Conservation (phyloP, 2,113 vertebrate genomes). For the Mustela lutreola region DNA sequence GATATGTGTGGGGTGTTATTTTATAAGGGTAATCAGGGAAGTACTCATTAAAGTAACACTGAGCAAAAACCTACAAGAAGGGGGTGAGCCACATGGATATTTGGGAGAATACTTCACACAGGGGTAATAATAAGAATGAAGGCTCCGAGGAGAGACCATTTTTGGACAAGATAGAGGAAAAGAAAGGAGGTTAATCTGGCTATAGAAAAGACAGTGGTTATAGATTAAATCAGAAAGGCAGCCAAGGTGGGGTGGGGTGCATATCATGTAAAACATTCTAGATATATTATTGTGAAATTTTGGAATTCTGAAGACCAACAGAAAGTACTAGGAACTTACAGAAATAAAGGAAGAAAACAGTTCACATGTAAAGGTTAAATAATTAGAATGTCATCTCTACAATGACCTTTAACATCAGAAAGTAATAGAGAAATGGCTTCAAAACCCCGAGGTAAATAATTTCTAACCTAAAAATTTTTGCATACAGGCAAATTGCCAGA, state of each 20-base stretch:
- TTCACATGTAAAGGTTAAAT: background rate
- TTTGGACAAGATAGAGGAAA: background rate
- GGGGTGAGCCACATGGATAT: background rate
- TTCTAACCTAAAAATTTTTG: background rate
- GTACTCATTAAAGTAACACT: background rate
- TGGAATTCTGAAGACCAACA: background rate
- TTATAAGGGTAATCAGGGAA: background rate
- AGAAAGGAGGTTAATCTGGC: background rate
- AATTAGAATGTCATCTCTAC: background rate
- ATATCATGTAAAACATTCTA: background rate
- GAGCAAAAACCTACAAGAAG: background rate
- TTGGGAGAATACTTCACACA: background rate
- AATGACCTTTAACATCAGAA: background rate
- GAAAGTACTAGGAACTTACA: background rate
- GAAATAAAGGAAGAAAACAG: background rate
- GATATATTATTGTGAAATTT: background rate
- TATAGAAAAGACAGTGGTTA: background rate
- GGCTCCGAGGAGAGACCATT: background rate
- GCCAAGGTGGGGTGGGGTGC: rapidly evolving
- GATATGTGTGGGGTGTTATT: background rate
- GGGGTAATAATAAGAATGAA: background rate
- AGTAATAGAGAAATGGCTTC: background rate
- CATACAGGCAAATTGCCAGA: background rate
- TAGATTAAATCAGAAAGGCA: background rate
- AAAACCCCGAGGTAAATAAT: background rate